Evolutionary conservation across 1,140 invertebrate genomes (phyloP).

Genomic region (Colletes latitarsis): DNA sequence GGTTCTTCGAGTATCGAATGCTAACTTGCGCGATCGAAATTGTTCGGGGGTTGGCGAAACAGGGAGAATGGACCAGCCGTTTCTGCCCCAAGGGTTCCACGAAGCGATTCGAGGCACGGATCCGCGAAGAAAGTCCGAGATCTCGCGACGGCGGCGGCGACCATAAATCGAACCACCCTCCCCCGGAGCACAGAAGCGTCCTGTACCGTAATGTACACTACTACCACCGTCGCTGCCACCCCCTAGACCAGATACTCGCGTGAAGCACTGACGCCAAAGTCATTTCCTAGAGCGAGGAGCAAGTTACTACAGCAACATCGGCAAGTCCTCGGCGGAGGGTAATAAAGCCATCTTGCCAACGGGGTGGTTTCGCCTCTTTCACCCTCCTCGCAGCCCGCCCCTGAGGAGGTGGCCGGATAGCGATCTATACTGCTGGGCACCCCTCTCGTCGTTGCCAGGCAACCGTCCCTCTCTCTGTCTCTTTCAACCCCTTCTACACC

Average conservation of each 20-base stretch:
- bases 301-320: conserved; percentile 75
- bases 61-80: not conserved
- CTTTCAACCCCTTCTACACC: conserved; percentile 48
- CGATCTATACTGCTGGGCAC: conserved; percentile 75
- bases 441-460: conserved; percentile 59
- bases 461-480: conserved; percentile 50
- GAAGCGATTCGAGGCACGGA: not conserved
- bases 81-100: not conserved
- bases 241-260: conserved; percentile 25
- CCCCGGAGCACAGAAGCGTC: not conserved
- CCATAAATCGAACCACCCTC: conserved; percentile 15
- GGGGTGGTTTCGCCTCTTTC: conserved; percentile 60
- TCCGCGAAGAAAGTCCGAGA: conserved; percentile 15
- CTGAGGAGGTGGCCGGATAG: conserved; percentile 76
- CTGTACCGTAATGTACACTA: not conserved
- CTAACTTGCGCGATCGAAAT: not conserved
- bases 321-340: conserved; percentile 74
- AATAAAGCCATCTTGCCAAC: conserved; percentile 78
- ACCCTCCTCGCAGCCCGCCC: conserved; percentile 67
- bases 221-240: not conserved
- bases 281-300: conserved; percentile 74
- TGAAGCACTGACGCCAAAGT: conserved; percentile 67
- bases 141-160: not conserved
- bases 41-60: not conserved
- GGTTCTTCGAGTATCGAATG: too few species aligned